Evolutionary conservation across 30 jellyfish, hydroid and myxozoan species (phyloP), one percentile per base, ranked within the genome.

Genomic region (Chironex yamaguchii): DNA sequence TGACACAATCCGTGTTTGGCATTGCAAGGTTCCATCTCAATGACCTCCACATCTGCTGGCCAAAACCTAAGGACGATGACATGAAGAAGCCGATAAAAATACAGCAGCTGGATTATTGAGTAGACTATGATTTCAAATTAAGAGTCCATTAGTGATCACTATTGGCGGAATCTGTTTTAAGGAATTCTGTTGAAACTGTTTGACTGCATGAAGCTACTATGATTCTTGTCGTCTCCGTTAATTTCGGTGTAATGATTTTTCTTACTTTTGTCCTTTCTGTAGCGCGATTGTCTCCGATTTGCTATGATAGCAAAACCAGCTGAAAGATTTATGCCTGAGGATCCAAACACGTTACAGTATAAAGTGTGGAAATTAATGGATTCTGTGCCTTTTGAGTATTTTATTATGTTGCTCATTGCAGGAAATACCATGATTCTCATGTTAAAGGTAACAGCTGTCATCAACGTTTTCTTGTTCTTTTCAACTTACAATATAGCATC

Each of bases 261-360:
- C 25, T 27, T n/a, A n/a, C n/a, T n/a, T n/a, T n/a, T 28, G 11
- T 34, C 21, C 1, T 68, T 34, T 24, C 48, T 68, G 70, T 62
- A 95, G 99, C 92, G 99, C 23, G 99, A 96, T 65, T 95, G 99
- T 49, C 89, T 95, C 20, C 95, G 91, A 1, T 84, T 89, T 85
- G 99, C 99, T 1, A 95, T 95, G 99, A 91, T 77, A 25, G 96
- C 97, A 23, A 95, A 95, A 71, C 99, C 99, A 0, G 99, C 88
- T 33, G 99, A 95, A 80, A 68, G 99, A 23, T 95, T 95, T 66
- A 95, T 95, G 99, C 99, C 99, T 0, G 99, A 95, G 72, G 76
- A 95, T 30, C 99, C 99, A 31, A 95, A 95, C 72, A 95, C 98
- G 13, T 29, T 95, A 68, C 99, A 95, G 67, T 95, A 95, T 88